Percentiles rank a stretch among this genome's conserved stretches.
phyloP scores from a whole-genome alignment of 2,888 invertebrate species.

The Synanthedon andrenaeformis region DNA sequence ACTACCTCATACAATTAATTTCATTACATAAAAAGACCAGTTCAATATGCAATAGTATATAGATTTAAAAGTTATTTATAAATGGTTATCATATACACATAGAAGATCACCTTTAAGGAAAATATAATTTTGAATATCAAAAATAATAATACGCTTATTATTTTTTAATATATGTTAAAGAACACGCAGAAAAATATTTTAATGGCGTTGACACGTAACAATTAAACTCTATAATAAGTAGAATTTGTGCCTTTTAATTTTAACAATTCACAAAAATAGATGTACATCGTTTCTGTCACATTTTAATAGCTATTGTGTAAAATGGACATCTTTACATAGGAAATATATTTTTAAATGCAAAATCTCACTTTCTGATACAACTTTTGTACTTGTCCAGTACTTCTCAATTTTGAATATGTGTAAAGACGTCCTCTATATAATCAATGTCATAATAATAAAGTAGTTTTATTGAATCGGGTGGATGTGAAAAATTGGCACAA shows the following conservation, averaged over 20 bases:
- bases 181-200: constrained; percentile 44
- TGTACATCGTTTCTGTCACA: constrained; percentile 11
- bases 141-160: constrained; percentile 55
- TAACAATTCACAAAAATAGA: constrained; percentile 12
- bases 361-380: constrained; percentile 13
- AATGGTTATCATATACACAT: constrained; percentile 42
- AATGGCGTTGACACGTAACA: constrained; percentile 16
- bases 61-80: constrained; percentile 45
- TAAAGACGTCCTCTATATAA: constrained; percentile 9
- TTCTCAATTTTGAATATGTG: constrained; percentile 10
- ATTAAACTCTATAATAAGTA: background rate
- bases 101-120: constrained; percentile 56
- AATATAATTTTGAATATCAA: constrained; percentile 65
- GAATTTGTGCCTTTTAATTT: background rate
- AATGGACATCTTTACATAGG: constrained; percentile 1
- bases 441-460: background rate
- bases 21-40: constrained; percentile 42
- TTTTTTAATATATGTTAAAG: constrained; percentile 33
- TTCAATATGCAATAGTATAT: constrained; percentile 37
- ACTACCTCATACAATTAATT: constrained; percentile 21
- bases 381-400: constrained; percentile 19
- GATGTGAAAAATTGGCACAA: constrained; percentile 43
- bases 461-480: too few relatives aligned
- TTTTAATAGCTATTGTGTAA: background rate
- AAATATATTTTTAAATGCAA: constrained; percentile 9